Percentiles rank a stretch among this genome's conserved stretches.
phyloP scores from a whole-genome alignment of 2,113 vertebrate genomes.

The Uria lomvia region DNA sequence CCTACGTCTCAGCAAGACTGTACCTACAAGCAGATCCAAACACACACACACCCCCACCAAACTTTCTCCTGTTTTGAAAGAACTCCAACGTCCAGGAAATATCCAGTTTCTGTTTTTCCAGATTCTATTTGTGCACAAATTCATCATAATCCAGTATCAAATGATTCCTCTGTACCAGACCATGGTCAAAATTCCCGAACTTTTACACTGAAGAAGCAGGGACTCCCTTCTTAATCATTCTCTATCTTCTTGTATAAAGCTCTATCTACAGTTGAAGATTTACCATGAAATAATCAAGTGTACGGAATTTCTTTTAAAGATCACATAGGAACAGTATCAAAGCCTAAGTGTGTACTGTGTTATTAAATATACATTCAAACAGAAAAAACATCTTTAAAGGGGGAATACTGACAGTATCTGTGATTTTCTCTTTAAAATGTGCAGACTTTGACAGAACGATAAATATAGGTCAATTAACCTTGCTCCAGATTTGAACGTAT shows the following conservation, averaged over 20 bases:
- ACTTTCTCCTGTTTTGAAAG: not conserved
- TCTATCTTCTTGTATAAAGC: not conserved
- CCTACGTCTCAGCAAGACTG: not conserved
- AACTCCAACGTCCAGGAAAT: not conserved
- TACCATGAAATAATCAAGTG: not conserved
- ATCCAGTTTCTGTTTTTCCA: not conserved
- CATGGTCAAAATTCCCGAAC: not conserved
- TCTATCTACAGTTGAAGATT: not conserved
- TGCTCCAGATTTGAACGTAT: constrained; percentile 53
- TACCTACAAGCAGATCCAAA: not conserved
- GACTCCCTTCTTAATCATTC: not conserved
- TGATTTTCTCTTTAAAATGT: not conserved
- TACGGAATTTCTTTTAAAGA: not conserved
- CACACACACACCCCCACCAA: too few relatives aligned
- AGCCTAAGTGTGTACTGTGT: not conserved
- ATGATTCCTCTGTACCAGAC: not conserved
- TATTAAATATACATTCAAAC: not conserved
- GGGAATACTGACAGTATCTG: not conserved
- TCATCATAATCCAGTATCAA: not conserved
- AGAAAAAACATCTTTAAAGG: not conserved
- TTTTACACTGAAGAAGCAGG: not conserved
- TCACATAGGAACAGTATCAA: not conserved
- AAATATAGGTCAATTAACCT: constrained; percentile 43
- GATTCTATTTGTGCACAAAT: not conserved
- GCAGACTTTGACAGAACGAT: not conserved